Evolutionary conservation across 2,113 vertebrate genomes (phyloP).

Genomic region (Ciconia maguari): DNA sequence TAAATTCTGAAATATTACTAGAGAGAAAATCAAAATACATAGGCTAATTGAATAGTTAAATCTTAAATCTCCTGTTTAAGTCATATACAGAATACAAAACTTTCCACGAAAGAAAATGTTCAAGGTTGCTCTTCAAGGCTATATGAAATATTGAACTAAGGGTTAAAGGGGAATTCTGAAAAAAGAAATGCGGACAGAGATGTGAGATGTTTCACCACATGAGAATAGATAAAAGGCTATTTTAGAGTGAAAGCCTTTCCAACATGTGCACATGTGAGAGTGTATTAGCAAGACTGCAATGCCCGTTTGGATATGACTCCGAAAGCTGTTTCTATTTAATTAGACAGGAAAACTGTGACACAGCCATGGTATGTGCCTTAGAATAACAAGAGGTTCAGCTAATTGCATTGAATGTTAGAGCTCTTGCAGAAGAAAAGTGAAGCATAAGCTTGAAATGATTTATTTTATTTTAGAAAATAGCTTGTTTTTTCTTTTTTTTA

Average conservation of each 20-base stretch:
- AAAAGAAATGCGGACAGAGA: neutral
- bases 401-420: neutral
- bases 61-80: neutral
- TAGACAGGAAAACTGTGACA: slow-evolving; percentile 29
- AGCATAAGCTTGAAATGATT: neutral
- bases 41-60: neutral
- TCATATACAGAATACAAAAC: neutral
- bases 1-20: neutral
- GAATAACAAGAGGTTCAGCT: neutral
- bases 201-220: neutral
- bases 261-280: neutral
- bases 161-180: neutral
- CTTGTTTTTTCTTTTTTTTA: neutral
- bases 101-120: neutral
- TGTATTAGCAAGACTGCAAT: neutral
- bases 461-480: neutral
- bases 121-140: neutral
- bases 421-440: neutral
- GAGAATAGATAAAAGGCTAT: neutral
- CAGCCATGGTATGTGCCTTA: neutral
- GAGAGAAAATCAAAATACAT: neutral
- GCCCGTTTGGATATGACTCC: neutral
- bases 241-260: neutral
- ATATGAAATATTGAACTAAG: neutral
- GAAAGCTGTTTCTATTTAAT: slow-evolving; percentile 28